phyloP scores from a whole-genome alignment of 2,113 vertebrate genomes.

The Psettodes erumei region DNA sequence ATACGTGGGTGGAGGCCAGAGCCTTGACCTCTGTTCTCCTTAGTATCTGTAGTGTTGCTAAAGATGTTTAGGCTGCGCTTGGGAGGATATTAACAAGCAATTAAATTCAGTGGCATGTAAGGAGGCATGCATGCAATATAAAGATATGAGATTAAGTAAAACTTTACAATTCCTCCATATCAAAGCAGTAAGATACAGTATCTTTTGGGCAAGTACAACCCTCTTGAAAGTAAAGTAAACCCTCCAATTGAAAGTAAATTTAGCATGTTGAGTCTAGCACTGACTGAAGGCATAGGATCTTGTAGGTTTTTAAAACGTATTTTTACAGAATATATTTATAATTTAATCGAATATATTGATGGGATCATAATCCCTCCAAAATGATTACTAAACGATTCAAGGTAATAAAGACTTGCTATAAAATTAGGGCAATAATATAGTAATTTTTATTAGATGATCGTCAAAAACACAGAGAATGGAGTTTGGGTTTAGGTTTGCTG shows the following conservation, averaged over 20 bases:
- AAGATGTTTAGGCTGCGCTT: conserved; percentile 37
- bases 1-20: conserved; percentile 45
- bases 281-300: rapidly evolving
- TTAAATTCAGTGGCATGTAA: conserved; percentile 6
- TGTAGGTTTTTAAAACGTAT: background rate
- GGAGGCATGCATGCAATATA: background rate
- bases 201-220: background rate
- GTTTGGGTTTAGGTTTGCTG: conserved; percentile 51
- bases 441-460: background rate
- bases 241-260: background rate
- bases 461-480: conserved; percentile 48
- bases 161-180: conserved; percentile 1
- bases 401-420: background rate
- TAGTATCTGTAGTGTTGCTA: conserved; percentile 14
- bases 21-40: conserved; percentile 58
- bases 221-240: too few species aligned
- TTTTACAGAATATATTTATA: background rate
- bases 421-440: background rate
- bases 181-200: background rate
- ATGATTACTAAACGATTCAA: background rate
- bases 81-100: conserved; percentile 45
- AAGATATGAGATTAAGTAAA: conserved; percentile 11
- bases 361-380: background rate
- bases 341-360: background rate
- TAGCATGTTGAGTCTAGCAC: background rate